A percentile compares a stretch with the other conserved stretches of the same genome.
phyloP scores from a whole-genome alignment of 2,888 invertebrate species.

The Meloe dianella region DNA sequence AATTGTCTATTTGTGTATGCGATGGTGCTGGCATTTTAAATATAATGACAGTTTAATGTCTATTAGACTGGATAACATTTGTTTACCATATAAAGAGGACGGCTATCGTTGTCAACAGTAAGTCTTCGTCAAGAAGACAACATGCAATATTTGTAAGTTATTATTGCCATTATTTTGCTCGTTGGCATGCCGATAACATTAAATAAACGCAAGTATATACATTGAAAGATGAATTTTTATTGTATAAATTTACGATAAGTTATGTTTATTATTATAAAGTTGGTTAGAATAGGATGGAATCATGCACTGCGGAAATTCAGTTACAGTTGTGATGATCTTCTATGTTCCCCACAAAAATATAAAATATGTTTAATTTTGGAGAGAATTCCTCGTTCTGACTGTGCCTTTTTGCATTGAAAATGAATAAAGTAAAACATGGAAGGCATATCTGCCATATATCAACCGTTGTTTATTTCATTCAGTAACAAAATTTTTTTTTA shows the following conservation, averaged over 20 bases:
- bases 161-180: not conserved
- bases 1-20: slow-evolving; percentile 6
- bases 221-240: not conserved
- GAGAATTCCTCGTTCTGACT: too few relatives aligned
- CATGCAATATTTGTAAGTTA: not conserved
- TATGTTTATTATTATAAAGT: not conserved
- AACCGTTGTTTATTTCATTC: too few relatives aligned
- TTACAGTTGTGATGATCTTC: not conserved
- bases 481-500: too few relatives aligned
- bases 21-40: not conserved
- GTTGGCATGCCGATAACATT: not conserved
- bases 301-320: not conserved
- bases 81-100: not conserved
- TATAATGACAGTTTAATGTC: slow-evolving; percentile 1
- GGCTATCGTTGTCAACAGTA: not conserved
- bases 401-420: too few relatives aligned
- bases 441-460: too few relatives aligned
- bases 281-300: not conserved
- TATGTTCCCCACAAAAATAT: not conserved
- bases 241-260: not conserved
- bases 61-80: not conserved
- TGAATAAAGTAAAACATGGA: too few relatives aligned
- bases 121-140: not conserved
- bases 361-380: too few relatives aligned
- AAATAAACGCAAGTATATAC: not conserved